Percentiles rank a stretch among this genome's conserved stretches.
Evolutionary conservation across 2,113 vertebrate species (phyloP).

Genomic region (Pygathrix nemaeus): DNA sequence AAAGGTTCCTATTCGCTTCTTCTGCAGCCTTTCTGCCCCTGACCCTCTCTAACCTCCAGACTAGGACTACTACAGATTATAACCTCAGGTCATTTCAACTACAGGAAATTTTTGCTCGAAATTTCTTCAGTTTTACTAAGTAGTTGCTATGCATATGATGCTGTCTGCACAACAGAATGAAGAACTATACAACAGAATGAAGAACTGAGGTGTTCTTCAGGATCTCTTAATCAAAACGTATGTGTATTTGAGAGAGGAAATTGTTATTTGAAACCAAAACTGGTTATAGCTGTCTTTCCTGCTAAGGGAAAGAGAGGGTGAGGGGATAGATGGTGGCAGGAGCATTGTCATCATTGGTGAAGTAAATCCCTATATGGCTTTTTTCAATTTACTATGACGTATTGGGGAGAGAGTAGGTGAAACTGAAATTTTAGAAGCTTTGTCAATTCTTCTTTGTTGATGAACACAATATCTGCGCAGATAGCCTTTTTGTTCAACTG

Average conservation of each 20-base stretch:
- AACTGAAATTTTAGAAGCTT: background rate
- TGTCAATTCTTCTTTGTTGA: background rate
- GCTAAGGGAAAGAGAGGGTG: background rate
- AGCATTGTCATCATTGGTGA: background rate
- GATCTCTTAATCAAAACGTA: background rate
- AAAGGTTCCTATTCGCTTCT: background rate
- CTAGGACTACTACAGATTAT: background rate
- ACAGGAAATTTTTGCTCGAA: background rate
- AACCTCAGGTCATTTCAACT: background rate
- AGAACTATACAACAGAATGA: background rate
- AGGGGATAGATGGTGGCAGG: background rate
- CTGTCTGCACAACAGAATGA: background rate
- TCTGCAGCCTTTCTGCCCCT: background rate
- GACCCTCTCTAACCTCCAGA: background rate
- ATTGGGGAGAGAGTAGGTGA: background rate
- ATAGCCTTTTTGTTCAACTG: background rate
- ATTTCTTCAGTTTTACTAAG: background rate
- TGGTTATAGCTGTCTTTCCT: background rate
- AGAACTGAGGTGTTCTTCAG: background rate
- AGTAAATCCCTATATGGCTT: background rate
- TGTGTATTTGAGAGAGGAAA: background rate
- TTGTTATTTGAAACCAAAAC: background rate
- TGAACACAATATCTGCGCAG: background rate
- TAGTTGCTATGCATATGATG: accelerated
- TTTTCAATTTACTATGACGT: background rate